Conservation (phyloP, 1,140 invertebrate genomes). For the Sycobia sp. region DNA sequence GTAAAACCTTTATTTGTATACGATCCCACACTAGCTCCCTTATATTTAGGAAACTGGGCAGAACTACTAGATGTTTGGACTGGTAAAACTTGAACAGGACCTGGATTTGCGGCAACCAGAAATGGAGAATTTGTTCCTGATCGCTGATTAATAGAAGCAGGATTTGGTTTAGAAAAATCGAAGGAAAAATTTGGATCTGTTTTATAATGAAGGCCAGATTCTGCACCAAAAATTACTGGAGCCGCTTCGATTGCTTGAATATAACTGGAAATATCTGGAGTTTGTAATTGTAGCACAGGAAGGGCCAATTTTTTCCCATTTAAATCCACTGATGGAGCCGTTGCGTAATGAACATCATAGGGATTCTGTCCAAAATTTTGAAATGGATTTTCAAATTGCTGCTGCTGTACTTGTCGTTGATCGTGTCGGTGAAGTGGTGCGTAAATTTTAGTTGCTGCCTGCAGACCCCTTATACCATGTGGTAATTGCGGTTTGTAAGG, state of each 20-base stretch:
- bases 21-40: slow-evolving; percentile 37
- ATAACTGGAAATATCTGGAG: slow-evolving; percentile 28
- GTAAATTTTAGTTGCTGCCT: neutral
- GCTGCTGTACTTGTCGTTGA: neutral
- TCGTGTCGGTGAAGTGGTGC: neutral
- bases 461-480: neutral
- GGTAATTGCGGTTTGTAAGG: slow-evolving; percentile 1
- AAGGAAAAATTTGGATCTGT: slow-evolving; percentile 38
- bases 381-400: neutral
- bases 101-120: slow-evolving; percentile 3
- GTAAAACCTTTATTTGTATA: slow-evolving; percentile 8
- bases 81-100: slow-evolving; percentile 40
- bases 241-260: slow-evolving; percentile 38
- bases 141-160: slow-evolving; percentile 24
- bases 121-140: slow-evolving; percentile 10
- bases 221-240: slow-evolving; percentile 38
- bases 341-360: slow-evolving; percentile 18
- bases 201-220: slow-evolving; percentile 37
- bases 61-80: slow-evolving; percentile 37
- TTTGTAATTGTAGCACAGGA: slow-evolving; percentile 39
- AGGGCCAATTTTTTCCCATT: slow-evolving; percentile 20
- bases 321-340: slow-evolving; percentile 2
- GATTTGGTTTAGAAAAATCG: slow-evolving; percentile 28
- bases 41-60: slow-evolving; percentile 45
- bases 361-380: slow-evolving; percentile 5